Evolutionary conservation across 2,797 vertebrate species (phyloP), one percentile per base, ranked within the genome.

Genomic region (Adrianichthys oophorus): DNA sequence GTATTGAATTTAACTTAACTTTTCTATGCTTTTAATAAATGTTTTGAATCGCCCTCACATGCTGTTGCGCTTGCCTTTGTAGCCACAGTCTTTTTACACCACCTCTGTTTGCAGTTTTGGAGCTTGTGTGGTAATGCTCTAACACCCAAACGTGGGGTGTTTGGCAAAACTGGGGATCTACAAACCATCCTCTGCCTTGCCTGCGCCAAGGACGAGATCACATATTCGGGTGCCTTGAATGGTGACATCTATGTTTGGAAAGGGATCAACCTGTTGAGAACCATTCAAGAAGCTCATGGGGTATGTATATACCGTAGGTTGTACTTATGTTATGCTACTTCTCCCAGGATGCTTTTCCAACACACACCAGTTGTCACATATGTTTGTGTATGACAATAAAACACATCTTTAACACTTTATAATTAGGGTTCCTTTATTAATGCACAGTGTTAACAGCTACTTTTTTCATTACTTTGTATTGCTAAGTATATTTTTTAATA

Each of bases 171-270:
- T 0, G 98, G 97, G 60, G 98, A 99, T 80, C 95, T 99, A 68
- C 97, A 99, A 88, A 99, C 98, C 53, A 99, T 99, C 82, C 83
- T 99, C 81, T 99, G 98, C 89, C 94, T 99, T 26, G 96, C 98
- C 48, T 98, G 98, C 69, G 95, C 97, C 26, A 94, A 94, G 80
- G 98, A 99, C 47, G 96, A 99, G 83, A 85, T 98, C 84, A 99
- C 98, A 0, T 99, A 99, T 82, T 99, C 98, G 15, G 98, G 98
- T 78, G 95, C 98, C 16, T 89, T 99, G 89, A 99, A 94, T 32
- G 97, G 98, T 47, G 97, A 99, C 81, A 95, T 99, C 74, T 99
- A 99, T 1, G 94, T 99, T 12, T 99, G 98, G 98, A 99, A 99
- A 84, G 95, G 95, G 74, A 87, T 98, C 90, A 98, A 93, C 80